phyloP scores from a whole-genome alignment of 2,888 invertebrate species.

The Epirrita christyi region DNA sequence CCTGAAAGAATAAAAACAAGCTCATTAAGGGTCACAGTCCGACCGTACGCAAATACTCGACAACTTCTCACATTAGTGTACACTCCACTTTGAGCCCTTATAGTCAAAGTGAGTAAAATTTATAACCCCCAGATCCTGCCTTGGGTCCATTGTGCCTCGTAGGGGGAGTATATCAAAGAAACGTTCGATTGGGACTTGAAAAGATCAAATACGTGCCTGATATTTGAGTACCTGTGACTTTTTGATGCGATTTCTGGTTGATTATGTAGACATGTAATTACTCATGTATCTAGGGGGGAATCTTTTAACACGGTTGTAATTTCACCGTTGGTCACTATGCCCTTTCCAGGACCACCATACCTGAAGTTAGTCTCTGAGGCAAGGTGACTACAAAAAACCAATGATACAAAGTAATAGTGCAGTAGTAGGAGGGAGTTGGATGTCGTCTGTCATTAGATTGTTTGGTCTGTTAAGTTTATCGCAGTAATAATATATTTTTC shows the following conservation, averaged over 20 bases:
- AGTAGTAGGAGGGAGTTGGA: too few relatives aligned
- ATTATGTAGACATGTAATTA: conserved; percentile 33
- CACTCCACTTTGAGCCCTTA: conserved; percentile 44
- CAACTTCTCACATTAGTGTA: conserved; percentile 46
- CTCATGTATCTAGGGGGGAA: background rate
- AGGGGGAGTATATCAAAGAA: conserved; percentile 77
- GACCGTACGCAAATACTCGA: conserved; percentile 47
- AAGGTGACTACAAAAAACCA: too few relatives aligned
- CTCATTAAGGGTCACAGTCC: conserved; percentile 39
- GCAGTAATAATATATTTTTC: too few relatives aligned
- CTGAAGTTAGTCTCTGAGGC: too few relatives aligned
- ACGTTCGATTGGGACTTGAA: conserved; percentile 75
- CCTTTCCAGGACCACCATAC: too few relatives aligned
- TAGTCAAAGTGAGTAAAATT: conserved; percentile 67
- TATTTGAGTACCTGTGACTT: conserved; percentile 64
- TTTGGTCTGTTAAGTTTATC: too few relatives aligned
- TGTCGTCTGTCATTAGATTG: too few relatives aligned
- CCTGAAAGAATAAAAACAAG: conserved; percentile 8
- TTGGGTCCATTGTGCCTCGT: conserved; percentile 61
- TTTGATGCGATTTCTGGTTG: conserved; percentile 47
- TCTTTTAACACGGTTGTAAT: too few relatives aligned
- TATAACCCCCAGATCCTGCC: conserved; percentile 51
- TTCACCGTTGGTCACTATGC: too few relatives aligned
- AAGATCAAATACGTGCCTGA: conserved; percentile 73
- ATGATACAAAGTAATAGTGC: too few relatives aligned